Percentiles rank a stretch among this genome's conserved stretches.
Conservation (phyloP, 2,888 invertebrate genomes). For the Drosophila birchii region DNA sequence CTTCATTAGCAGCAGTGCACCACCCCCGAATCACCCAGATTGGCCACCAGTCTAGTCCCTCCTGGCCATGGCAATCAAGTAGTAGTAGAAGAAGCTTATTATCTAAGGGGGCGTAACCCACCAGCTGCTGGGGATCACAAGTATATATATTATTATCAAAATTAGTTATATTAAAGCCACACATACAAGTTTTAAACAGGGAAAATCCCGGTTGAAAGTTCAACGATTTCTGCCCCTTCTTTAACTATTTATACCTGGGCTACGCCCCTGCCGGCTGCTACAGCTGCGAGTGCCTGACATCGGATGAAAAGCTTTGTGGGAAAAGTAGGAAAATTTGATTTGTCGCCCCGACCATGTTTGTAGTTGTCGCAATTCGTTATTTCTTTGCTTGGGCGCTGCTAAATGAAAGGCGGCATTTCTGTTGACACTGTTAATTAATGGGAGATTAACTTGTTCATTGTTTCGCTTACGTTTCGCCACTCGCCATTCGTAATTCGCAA, state of each 20-base stretch:
- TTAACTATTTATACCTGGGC: background rate
- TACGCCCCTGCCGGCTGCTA: constrained; percentile 7
- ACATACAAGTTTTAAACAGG: background rate
- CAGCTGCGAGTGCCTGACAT: constrained; percentile 13
- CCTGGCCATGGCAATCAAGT: constrained; percentile 13
- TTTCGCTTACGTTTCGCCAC: constrained; percentile 25
- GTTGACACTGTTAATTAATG: constrained; percentile 77
- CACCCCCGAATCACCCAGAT: background rate
- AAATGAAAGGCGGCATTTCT: constrained; percentile 65
- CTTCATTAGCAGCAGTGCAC: constrained; percentile 58
- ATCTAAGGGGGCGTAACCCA: constrained; percentile 6
- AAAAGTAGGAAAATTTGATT: constrained; percentile 25
- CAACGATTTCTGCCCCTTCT: background rate
- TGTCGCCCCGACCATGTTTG: constrained; percentile 14
- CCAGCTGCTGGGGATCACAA: constrained; percentile 3
- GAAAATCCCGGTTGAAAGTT: background rate
- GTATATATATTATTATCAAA: background rate
- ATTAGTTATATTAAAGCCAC: background rate
- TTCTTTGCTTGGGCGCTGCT: constrained; percentile 35
- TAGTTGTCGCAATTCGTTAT: constrained; percentile 23
- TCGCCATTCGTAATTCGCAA: constrained; percentile 10
- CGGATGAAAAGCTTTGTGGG: constrained; percentile 2
- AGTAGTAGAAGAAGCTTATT: constrained; percentile 2
- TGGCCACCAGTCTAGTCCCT: background rate
- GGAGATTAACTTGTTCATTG: constrained; percentile 63